Evolutionary conservation across 2,888 invertebrate species (phyloP).

Genomic region (Toxonevra muliebris): DNA sequence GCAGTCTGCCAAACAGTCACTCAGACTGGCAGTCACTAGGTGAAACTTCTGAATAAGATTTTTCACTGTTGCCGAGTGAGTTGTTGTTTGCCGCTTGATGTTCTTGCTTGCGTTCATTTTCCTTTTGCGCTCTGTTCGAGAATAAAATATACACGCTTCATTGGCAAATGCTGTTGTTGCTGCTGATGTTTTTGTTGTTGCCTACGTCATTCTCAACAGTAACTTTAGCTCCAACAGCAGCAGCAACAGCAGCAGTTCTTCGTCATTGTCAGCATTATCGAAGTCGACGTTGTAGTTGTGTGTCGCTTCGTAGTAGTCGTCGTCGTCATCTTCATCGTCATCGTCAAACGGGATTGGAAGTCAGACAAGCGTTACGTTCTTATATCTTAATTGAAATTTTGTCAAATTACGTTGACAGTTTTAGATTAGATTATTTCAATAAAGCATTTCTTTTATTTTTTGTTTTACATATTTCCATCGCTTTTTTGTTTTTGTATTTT

Average conservation of each 20-base stretch:
- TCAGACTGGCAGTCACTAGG: background rate
- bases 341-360: slow-evolving; percentile 44
- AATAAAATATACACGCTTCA: background rate
- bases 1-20: background rate
- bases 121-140: background rate
- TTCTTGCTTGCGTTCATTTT: background rate
- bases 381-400: slow-evolving; percentile 59
- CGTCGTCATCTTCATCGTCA: slow-evolving; percentile 31
- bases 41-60: no score
- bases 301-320: background rate
- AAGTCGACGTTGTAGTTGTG: background rate
- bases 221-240: slow-evolving; percentile 10
- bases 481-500: slow-evolving; percentile 29
- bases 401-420: slow-evolving; percentile 57
- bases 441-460: slow-evolving; percentile 30
- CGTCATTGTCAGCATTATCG: background rate
- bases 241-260: slow-evolving; percentile 8
- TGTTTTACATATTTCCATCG: slow-evolving; percentile 23
- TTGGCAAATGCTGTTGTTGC: background rate
- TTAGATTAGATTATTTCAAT: slow-evolving; percentile 53
- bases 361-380: slow-evolving; percentile 52
- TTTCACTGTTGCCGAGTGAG: background rate
- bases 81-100: background rate
- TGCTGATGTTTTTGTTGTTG: background rate
- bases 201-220: slow-evolving; percentile 7